Evolutionary conservation across 2,113 vertebrate species (phyloP).

Genomic region (Arvicanthis niloticus): DNA sequence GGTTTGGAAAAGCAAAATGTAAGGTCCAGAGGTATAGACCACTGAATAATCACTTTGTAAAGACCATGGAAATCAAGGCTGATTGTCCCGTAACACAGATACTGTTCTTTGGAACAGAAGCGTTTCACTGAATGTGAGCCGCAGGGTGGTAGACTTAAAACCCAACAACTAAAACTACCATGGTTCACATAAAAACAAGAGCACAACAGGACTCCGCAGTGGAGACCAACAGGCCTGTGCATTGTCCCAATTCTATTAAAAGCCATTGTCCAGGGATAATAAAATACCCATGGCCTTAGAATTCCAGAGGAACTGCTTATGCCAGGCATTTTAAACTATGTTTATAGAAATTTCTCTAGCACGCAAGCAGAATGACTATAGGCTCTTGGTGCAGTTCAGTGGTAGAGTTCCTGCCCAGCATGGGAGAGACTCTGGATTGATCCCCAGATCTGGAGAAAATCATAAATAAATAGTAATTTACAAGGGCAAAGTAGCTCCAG

Average conservation of each 20-base stretch:
- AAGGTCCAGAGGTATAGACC: constrained; percentile 22
- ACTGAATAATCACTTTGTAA: not conserved
- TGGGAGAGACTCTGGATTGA: not conserved
- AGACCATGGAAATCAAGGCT: constrained; percentile 33
- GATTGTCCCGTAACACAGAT: constrained; percentile 48
- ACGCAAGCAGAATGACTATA: not conserved
- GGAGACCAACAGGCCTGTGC: not conserved
- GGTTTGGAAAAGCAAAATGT: not conserved
- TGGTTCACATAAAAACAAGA: constrained; percentile 74
- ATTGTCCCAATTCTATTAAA: constrained; percentile 26
- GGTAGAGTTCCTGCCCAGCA: not conserved
- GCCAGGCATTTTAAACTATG: not conserved
- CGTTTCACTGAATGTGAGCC: constrained; percentile 61
- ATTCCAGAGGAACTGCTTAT: constrained; percentile 26
- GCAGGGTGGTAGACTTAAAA: constrained; percentile 60
- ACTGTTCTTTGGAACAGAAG: constrained; percentile 71
- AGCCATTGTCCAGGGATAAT: not conserved
- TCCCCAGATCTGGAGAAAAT: not conserved
- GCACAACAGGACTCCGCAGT: constrained; percentile 38
- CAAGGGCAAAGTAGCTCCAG: not conserved
- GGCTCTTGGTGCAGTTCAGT: not conserved
- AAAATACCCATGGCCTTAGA: not conserved
- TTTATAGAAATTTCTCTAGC: not conserved
- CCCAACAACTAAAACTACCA: constrained; percentile 3
- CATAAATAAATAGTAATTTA: not conserved